Base-by-base conservation (phyloP, 2,888 invertebrate species). In the Epirrhoe alternata region DNA sequence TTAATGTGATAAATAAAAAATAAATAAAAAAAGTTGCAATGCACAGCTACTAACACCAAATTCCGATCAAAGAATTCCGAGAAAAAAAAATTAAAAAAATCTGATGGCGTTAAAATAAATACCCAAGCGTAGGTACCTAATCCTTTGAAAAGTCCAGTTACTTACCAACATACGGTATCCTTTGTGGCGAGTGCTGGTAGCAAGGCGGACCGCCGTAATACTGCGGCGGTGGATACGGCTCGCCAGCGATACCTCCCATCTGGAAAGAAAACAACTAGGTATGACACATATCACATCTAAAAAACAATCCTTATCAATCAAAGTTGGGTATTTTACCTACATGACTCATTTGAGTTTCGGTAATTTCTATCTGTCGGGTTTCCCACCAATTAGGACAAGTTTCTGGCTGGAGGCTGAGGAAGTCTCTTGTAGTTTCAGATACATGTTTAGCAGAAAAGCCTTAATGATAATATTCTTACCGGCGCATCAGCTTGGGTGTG, bases 111-210 rank as follows among this genome's bases (percentile, higher is more conserved):
- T n/a, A n/a, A n/a, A n/a, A n/a, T n/a, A n/a, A n/a, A n/a, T n/a
- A n/a, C n/a, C n/a, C n/a, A n/a, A n/a, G n/a, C n/a, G n/a, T n/a
- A n/a, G n/a, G n/a, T n/a, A n/a, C n/a, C n/a, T n/a, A n/a, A n/a
- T n/a, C n/a, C n/a, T n/a, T n/a, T n/a, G n/a, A n/a, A n/a, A n/a
- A n/a, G n/a, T n/a, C n/a, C n/a, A n/a, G n/a, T n/a, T n/a, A 94
- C 94, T 94, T 80, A 95, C 95, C 95, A 85, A 95, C 94, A 86
- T 94, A 95, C 63, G 95, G 94, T 87, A 95, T 92, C 84, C 95
- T 94, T 84, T 95, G 93, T 76, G 95, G 92, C 72, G 97, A 92
- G 84, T 90, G 93, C 80, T 90, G 93, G 82, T 92, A 94, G 81
- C 90, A 93, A 72, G 89, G 93, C 69, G 93, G 87, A 61, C 87